A percentile compares a stretch with the other conserved stretches of the same genome.
Evolutionary conservation across 2,888 invertebrate species (phyloP).

Genomic region (Idaea dimidiata): DNA sequence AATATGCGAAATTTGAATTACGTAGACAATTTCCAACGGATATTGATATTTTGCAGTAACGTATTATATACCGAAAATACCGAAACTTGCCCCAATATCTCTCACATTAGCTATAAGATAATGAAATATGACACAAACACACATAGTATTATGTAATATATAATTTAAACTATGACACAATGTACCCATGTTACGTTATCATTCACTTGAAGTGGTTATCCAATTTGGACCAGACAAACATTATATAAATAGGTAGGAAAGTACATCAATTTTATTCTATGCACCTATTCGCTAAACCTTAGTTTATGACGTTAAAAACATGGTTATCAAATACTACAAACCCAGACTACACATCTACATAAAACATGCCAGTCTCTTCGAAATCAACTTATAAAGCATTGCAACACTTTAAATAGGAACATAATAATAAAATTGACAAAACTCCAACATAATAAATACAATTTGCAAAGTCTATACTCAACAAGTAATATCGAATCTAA

Average conservation of each 20-base stretch:
- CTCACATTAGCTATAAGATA: neutral
- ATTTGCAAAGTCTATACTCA: constrained; percentile 39
- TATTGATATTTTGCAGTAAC: neutral
- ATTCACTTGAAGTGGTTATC: constrained; percentile 24
- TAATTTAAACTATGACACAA: constrained; percentile 7
- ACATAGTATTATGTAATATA: constrained; percentile 6
- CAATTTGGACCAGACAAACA: constrained; percentile 25
- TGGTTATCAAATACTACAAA: neutral
- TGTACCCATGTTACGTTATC: constrained; percentile 12
- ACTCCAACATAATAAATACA: constrained; percentile 58
- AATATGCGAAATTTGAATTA: neutral
- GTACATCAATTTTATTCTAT: constrained; percentile 15
- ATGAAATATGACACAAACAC: constrained; percentile 12
- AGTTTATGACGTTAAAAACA: constrained; percentile 7
- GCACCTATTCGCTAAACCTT: constrained; percentile 20
- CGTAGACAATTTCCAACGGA: neutral
- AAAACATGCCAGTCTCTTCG: constrained; percentile 3
- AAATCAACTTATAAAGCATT: constrained; percentile 27
- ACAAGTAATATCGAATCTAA: constrained; percentile 32
- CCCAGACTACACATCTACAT: neutral
- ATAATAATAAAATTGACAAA: constrained; percentile 66
- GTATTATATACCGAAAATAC: no score
- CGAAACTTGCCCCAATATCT: neutral
- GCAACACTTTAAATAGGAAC: constrained; percentile 56
- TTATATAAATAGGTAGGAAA: constrained; percentile 1